These are phyloP conservation scores for Cephalopterus ornatus DNA, from an alignment of 2,113 vertebrate species.

Conservation along the genomic window DNA sequence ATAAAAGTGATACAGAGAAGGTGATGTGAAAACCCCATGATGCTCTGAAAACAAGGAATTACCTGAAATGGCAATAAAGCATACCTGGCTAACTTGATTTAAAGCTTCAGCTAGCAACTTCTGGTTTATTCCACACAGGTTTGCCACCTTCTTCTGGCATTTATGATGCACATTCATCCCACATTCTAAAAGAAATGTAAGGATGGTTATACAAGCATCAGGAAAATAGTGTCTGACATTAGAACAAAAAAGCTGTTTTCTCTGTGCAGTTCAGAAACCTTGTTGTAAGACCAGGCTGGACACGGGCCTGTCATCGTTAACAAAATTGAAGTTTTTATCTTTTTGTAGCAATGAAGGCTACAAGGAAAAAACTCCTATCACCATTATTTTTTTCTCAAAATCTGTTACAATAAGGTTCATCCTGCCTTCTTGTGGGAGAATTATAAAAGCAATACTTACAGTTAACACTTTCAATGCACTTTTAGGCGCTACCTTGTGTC, in stretches of 20 bases:
- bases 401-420: not conserved
- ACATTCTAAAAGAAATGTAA: slow-evolving; percentile 79
- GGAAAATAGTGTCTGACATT: not conserved
- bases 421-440: not conserved
- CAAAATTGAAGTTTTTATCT: not conserved
- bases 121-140: slow-evolving; percentile 98
- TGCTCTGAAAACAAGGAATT: not conserved
- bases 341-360: not conserved
- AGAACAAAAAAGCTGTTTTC: not conserved
- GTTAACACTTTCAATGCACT: not conserved
- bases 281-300: not conserved
- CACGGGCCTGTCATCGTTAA: not conserved
- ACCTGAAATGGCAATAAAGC: not conserved
- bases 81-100: slow-evolving; percentile 93
- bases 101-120: slow-evolving; percentile 95
- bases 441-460: not conserved
- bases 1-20: not conserved
- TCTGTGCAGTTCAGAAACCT: not conserved
- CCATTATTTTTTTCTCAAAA: not conserved
- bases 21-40: not conserved
- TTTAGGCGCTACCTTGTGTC: not conserved
- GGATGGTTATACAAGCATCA: not conserved
- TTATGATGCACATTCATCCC: slow-evolving; percentile 97
- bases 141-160: slow-evolving; percentile 96
- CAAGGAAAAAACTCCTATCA: not conserved